These are phyloP conservation scores for Napeogenes sylphis DNA, from an alignment of 2,888 invertebrate species.

Conservation along the genomic window DNA sequence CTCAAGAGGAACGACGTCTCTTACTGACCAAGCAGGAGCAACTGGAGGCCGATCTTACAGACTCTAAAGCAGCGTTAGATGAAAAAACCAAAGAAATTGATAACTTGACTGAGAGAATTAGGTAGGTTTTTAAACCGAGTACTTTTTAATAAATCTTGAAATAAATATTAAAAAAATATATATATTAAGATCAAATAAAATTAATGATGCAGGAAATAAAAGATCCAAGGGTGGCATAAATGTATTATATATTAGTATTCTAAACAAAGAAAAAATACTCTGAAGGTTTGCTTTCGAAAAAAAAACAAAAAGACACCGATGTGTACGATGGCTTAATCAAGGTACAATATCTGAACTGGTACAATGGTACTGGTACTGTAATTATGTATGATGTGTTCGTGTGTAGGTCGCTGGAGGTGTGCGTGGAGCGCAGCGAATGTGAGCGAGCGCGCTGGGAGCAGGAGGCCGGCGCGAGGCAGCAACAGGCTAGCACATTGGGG, in stretches of 20 bases:
- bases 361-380: not conserved
- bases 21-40: conserved; percentile 88
- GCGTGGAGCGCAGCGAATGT: conserved; percentile 83
- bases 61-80: conserved; percentile 79
- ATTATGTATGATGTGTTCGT: no score
- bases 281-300: no score
- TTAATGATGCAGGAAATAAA: no score
- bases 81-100: conserved; percentile 81
- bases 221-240: no score
- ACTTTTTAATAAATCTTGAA: no score
- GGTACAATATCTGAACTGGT: no score
- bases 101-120: conserved; percentile 82
- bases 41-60: conserved; percentile 82
- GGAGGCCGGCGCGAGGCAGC: conserved; percentile 84
- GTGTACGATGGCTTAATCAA: no score
- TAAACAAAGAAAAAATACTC: no score
- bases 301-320: no score
- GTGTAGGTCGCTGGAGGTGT: conserved; percentile 79
- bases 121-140: conserved; percentile 41
- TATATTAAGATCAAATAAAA: no score
- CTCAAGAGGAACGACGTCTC: conserved; percentile 87
- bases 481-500: conserved; percentile 87
- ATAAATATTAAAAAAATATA: no score
- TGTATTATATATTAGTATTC: no score
- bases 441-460: conserved; percentile 86